These are phyloP conservation scores for Sebastes flavidus DNA, from an alignment of 2,797 vertebrate species.

Conservation along the genomic window DNA sequence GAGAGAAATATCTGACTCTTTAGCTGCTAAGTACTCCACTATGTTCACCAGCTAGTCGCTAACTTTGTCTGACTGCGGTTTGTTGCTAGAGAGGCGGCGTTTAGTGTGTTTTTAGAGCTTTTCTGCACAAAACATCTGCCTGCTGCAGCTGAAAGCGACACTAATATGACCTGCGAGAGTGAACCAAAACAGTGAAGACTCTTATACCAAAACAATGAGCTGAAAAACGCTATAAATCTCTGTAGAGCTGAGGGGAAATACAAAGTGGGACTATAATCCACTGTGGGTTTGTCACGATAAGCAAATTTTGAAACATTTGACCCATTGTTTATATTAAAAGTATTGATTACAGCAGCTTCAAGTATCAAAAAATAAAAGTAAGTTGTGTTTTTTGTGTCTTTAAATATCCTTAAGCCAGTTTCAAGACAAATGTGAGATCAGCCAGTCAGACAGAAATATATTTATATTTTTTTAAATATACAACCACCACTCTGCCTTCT, in stretches of 20 bases:
- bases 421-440: too few relatives aligned
- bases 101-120: not conserved
- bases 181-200: not conserved
- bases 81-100: fast-evolving
- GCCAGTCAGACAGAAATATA: not conserved
- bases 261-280: not conserved
- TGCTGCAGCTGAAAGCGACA: not conserved
- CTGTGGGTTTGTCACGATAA: not conserved
- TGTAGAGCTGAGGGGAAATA: not conserved
- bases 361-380: not conserved
- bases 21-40: not conserved
- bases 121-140: not conserved
- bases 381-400: too few relatives aligned
- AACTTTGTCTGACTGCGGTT: not conserved
- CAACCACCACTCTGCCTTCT: not conserved
- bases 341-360: not conserved
- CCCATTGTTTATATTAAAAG: not conserved
- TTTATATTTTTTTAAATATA: not conserved
- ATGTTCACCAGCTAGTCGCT: not conserved
- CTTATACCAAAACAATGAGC: not conserved
- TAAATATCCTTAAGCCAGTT: too few relatives aligned
- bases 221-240: not conserved
- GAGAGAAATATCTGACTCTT: not conserved
- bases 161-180: not conserved
- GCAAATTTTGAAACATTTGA: not conserved